phyloP scores from a whole-genome alignment of 2,797 vertebrate species.

The Hirundo rustica region DNA sequence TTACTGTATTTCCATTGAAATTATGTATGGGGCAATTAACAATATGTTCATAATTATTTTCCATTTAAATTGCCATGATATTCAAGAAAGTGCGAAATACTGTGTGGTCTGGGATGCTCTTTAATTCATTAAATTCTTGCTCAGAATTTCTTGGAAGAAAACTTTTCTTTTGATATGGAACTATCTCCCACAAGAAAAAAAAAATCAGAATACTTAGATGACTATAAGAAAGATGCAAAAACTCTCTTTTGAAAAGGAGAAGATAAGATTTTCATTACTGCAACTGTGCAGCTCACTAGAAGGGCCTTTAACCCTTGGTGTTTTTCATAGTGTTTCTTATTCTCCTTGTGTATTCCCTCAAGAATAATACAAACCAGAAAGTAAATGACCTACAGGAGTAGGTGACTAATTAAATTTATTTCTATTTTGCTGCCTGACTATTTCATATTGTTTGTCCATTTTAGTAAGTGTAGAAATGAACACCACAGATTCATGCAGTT shows the following conservation, averaged over 20 bases:
- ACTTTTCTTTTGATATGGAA: neutral
- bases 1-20: neutral
- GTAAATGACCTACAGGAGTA: neutral
- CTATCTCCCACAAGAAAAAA: neutral
- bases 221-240: neutral
- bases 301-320: neutral
- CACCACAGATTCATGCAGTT: neutral
- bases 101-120: neutral
- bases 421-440: neutral
- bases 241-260: neutral
- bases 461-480: neutral
- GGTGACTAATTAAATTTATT: neutral
- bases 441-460: neutral
- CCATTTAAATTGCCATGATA: neutral
- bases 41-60: neutral
- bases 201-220: neutral
- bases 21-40: accelerated
- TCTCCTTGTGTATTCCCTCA: neutral
- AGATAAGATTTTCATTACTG: neutral
- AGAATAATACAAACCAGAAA: neutral
- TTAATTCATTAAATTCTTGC: neutral
- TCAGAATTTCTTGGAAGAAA: neutral
- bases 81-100: neutral
- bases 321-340: neutral
- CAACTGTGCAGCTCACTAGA: neutral